A percentile compares a stretch with the other conserved stretches of the same genome.
Conservation (phyloP, 2,797 vertebrate genomes). For the Melanotaenia nigrans region DNA sequence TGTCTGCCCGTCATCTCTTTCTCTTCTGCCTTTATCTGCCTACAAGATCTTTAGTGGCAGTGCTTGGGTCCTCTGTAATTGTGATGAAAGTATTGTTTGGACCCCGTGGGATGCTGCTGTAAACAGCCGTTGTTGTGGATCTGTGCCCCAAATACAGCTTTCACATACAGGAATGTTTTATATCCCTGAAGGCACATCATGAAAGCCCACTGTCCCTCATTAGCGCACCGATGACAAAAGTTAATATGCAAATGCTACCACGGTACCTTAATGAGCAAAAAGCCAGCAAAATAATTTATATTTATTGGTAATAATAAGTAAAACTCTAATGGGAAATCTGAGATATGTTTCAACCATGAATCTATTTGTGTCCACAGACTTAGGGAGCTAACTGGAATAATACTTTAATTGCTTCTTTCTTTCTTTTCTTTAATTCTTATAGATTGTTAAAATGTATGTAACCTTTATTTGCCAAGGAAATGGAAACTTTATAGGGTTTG, state of each 20-base stretch:
- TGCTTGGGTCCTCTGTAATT: conserved; percentile 1
- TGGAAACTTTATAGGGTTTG: too few species aligned
- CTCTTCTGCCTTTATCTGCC: conserved; percentile 17
- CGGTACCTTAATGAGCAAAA: conserved; percentile 11
- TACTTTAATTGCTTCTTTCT: too few species aligned
- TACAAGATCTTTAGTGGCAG: conserved; percentile 20
- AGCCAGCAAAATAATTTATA: conserved; percentile 12
- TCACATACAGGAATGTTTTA: background rate
- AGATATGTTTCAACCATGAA: too few species aligned
- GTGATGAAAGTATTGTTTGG: conserved; percentile 33
- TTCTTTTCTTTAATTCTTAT: too few species aligned
- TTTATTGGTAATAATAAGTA: conserved; percentile 3
- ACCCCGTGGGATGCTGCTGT: conserved; percentile 24
- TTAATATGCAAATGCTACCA: conserved; percentile 9
- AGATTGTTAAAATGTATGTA: too few species aligned
- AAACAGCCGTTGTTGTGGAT: conserved; percentile 27
- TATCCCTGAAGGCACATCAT: conserved; percentile 10
- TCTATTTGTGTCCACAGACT: too few species aligned
- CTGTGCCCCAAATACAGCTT: conserved; percentile 22
- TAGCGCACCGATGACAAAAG: conserved; percentile 15
- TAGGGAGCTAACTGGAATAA: too few species aligned
- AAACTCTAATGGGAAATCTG: background rate
- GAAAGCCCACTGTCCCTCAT: conserved; percentile 32
- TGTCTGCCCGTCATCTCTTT: conserved; percentile 16
- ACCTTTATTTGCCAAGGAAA: too few species aligned